Evolutionary conservation across 2,888 invertebrate genomes (phyloP).

Genomic region (Thecophora atra): DNA sequence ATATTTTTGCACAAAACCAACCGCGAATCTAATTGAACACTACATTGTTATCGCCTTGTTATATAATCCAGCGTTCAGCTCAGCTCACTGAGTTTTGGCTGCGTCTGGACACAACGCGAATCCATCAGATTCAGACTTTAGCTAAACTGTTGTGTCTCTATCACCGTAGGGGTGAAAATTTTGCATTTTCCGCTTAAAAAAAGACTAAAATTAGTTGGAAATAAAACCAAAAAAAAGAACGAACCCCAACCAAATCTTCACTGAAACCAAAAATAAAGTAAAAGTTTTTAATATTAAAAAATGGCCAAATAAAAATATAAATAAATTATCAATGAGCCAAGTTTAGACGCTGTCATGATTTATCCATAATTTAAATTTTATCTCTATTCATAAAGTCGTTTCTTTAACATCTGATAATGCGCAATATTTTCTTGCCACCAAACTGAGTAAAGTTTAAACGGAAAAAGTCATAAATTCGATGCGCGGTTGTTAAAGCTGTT

Average conservation of each 20-base stretch:
- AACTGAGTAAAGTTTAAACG: neutral
- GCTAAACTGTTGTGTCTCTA: neutral
- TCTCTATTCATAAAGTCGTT: neutral
- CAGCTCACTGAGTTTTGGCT: neutral
- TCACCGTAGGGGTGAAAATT: constrained; percentile 24
- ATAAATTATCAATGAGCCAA: neutral
- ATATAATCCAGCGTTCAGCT: too few species aligned
- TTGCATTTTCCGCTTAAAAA: neutral
- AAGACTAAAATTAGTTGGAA: too few species aligned
- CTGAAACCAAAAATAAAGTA: too few species aligned
- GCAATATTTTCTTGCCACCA: neutral
- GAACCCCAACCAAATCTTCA: neutral
- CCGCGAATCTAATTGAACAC: too few species aligned
- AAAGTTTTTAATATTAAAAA: too few species aligned
- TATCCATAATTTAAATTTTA: constrained; percentile 16
- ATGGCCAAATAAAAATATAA: neutral
- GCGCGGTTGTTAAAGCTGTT: too few species aligned
- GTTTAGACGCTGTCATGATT: constrained; percentile 8
- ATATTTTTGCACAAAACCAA: too few species aligned
- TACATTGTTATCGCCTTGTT: too few species aligned
- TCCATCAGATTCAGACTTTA: neutral
- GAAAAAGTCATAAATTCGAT: neutral
- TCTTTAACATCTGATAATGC: neutral
- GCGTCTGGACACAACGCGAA: neutral
- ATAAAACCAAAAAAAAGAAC: neutral